Evolutionary conservation across 2,888 invertebrate genomes (phyloP).

Genomic region (Sussaba pulchella): DNA sequence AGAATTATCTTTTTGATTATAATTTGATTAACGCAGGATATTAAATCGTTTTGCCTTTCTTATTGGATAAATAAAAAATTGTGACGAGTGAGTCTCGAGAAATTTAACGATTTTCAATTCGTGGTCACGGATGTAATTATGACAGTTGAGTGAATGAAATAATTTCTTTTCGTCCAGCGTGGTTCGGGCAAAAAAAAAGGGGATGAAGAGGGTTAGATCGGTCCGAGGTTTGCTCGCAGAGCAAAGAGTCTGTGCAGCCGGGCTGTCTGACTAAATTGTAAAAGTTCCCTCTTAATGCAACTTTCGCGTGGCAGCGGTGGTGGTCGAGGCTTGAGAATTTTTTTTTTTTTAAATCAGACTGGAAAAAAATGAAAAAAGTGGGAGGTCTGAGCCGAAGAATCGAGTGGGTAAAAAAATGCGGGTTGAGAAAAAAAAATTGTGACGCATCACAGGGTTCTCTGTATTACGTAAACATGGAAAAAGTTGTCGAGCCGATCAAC

Average conservation of each 20-base stretch:
- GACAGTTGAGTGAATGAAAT: not conserved
- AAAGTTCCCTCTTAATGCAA: conserved; percentile 58
- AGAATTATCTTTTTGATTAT: too few species aligned
- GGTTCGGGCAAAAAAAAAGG: conserved; percentile 6
- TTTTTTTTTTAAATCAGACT: too few species aligned
- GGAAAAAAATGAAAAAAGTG: conserved; percentile 28
- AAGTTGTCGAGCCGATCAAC: conserved; percentile 70
- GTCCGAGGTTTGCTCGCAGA: not conserved
- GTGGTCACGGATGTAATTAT: conserved; percentile 16
- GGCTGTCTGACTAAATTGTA: conserved; percentile 51
- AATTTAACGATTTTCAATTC: not conserved
- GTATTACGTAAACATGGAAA: conserved; percentile 74
- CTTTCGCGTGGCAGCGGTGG: conserved; percentile 41
- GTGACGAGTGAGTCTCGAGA: not conserved
- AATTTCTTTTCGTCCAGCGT: conserved; percentile 3
- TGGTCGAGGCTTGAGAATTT: conserved; percentile 25
- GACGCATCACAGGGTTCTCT: conserved; percentile 42
- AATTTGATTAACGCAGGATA: not conserved
- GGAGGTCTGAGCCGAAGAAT: not conserved
- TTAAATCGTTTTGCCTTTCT: not conserved
- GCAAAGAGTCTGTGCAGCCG: conserved; percentile 6
- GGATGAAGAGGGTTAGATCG: not conserved
- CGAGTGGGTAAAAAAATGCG: conserved; percentile 23
- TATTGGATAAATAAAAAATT: not conserved
- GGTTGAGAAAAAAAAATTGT: conserved; percentile 46